Base-by-base conservation (phyloP, 2,113 vertebrate genomes). In the Casuarius casuarius region DNA sequence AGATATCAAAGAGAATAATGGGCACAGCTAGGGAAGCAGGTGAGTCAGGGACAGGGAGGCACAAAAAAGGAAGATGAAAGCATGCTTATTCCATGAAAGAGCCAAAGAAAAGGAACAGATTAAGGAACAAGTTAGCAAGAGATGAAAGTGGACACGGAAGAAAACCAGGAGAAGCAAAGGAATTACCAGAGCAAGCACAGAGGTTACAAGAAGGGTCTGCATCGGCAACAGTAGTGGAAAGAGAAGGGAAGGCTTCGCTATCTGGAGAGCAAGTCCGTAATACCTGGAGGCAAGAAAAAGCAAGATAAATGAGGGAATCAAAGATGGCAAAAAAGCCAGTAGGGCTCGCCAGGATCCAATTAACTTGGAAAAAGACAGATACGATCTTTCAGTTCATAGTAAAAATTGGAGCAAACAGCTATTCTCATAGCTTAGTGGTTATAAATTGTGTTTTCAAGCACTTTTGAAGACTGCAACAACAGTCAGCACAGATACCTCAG, bases 1-100 rank as follows among this genome's bases (percentile, higher is more conserved):
- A 58, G 74, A 5, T 61, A 58, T 1, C 7, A 35, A 29, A 66
- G 3, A 3, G 0, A 87, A n/a, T 1, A 58, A 29, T 0, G 16
- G 35, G n/a, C 12, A 21, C 15, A 83, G 42, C 33, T 35, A 17
- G 38, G 19, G 21, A 77, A 80, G 23, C 11, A 87, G 61, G 31
- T 16, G 65, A 44, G 21, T 63, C 25, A 81, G 35, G 29, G 38
- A 52, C 42, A 63, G 38, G 31, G 5, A 74, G 17, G 29, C 33
- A 65, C 4, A 2, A 56, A n/a, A 29, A 54, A 9, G 12, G 56
- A 77, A 61, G 10, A 81, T 35, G 49, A 29, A 71, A 89, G 25
- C 13, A 90, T 19, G 14, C 28, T 61, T 82, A 42, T 19, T 16
- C 42, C 14, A 23, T 14, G 7, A 20, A 71, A 80, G 82, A 84